phyloP scores from a whole-genome alignment of 1,140 invertebrate genomes.

The Andrena cerasifolii region DNA sequence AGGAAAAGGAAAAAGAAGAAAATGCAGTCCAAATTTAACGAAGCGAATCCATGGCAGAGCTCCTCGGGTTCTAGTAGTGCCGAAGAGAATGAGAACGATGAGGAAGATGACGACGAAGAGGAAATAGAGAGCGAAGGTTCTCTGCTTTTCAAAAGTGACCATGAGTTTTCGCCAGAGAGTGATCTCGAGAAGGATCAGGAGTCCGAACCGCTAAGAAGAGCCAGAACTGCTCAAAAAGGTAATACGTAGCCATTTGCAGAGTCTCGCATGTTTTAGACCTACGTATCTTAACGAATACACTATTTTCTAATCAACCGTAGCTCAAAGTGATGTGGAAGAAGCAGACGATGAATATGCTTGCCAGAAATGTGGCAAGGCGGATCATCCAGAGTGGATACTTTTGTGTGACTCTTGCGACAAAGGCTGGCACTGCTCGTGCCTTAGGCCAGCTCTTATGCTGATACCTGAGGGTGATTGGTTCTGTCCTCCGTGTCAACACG shows the following conservation, averaged over 20 bases:
- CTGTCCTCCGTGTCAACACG: slow-evolving; percentile 97
- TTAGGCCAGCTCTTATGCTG: slow-evolving; percentile 93
- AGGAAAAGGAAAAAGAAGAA: slow-evolving; percentile 84
- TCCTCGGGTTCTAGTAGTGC: slow-evolving; percentile 86
- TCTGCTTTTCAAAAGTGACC: slow-evolving; percentile 91
- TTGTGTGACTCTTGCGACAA: slow-evolving; percentile 97
- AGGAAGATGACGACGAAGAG: slow-evolving; percentile 86
- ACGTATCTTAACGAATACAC: too few relatives aligned
- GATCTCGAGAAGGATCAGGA: slow-evolving; percentile 85
- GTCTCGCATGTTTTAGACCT: too few relatives aligned
- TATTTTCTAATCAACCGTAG: slow-evolving; percentile 72
- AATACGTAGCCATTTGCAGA: neutral
- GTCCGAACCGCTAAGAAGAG: slow-evolving; percentile 85
- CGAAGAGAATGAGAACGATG: slow-evolving; percentile 84
- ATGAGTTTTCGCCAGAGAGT: slow-evolving; percentile 94
- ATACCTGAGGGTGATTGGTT: slow-evolving; percentile 99
- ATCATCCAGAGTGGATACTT: slow-evolving; percentile 98
- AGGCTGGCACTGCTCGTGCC: slow-evolving; percentile 97
- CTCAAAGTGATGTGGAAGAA: slow-evolving; percentile 83
- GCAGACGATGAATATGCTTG: slow-evolving; percentile 89
- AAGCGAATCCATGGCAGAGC: slow-evolving; percentile 87
- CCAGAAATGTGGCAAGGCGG: slow-evolving; percentile 92
- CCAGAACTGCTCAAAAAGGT: slow-evolving; percentile 86
- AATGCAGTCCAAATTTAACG: slow-evolving; percentile 83
- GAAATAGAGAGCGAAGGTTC: slow-evolving; percentile 85